Base-by-base conservation (phyloP, 1,140 invertebrate genomes). In the Heterodera schachtii region DNA sequence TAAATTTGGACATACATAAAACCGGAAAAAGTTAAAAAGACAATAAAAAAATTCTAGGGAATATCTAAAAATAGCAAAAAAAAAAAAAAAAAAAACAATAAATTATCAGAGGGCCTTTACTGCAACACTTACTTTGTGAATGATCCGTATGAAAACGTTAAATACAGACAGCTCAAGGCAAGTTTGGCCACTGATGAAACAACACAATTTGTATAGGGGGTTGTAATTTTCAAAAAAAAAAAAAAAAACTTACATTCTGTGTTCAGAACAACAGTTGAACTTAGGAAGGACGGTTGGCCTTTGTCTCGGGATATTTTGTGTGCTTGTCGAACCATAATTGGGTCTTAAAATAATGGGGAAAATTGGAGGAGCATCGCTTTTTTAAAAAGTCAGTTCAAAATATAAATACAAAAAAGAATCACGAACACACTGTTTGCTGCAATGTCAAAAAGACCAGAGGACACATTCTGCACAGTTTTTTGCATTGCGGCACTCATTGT, bases 351-450 rank as follows among this genome's bases (percentile, higher is more conserved):
- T 47, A n/a, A 52, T 11, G 9, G 84, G 46, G 19, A 82, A 49
- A 75, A 84, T 83, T n/a, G 83, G 83, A 21, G 71, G 64, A 9
- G 84, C 47, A 4, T 78, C 81, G 70, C 47, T 82, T 19, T 70
- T 44, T 73, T 43, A 82, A 21, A 82, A 82, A 43, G 43, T 11
- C 6, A 46, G 31, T 31, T 31, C 11, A 71, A 0, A 74, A 47
- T 21, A 21, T 41, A 21, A 11, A 47, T 46, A 83, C n/a, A 80
- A 83, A 83, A 64, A 75, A 73, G 19, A 75, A 44, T 60, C 79
- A 79, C n/a, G 83, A 79, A 52, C 84, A 67, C 7, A 82, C 70
- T 71, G 82, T 80, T 76, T 85, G 83, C 16, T 82, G 75, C 49
- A 84, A 47, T 21, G 83, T 84, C 19, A 84, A 67, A 69, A 81